Evolutionary conservation across 2,888 invertebrate genomes (phyloP), one percentile per base, ranked within the genome.

Genomic region (Apodemia zela): DNA sequence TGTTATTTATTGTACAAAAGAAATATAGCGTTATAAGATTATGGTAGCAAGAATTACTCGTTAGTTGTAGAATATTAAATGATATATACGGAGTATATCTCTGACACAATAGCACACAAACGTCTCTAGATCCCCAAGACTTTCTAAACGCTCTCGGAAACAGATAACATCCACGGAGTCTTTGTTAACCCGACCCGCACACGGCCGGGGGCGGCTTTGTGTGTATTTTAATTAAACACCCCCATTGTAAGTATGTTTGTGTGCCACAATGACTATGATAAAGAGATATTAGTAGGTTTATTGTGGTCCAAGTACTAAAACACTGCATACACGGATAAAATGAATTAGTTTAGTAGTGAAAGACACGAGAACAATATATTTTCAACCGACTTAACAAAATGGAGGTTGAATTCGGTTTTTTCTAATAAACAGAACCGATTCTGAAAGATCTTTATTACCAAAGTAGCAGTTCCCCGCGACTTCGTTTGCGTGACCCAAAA

Each of bases 181-280:
- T 21, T 51, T 51, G 51, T 51, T 51, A 18, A 13, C 51, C 13
- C 21, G 6, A 13, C 51, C 51, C 51, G 5, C 51, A 51, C 51
- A 18, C 18, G 3, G 2, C 25, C 17, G 10, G 49, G 49, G 18
- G 18, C 49, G 51, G 21, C 51, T 51, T 51, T 51, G 51, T 51
- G 5, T 51, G 18, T 51, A 51, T 51, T 51, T 51, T 51, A 51
- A 54, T 54, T 54, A 54, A 54, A 54, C 21, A 54, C 54, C 54
- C 54, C 54, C n/a, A 54, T 21, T 54, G 21, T 54, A 15, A 21
- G 21, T 21, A 54, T 25, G 25, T 25, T 54, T 54, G 13, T 54
- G 54, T 25, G 54, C 25, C 54, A 54, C 25, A 54, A 25, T 21
- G 54, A 11, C 25, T 54, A 11, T 25, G 25, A 25, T 54, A 21